Evolutionary conservation across 1,140 invertebrate genomes (phyloP).

Genomic region (Brachionus sp.): DNA sequence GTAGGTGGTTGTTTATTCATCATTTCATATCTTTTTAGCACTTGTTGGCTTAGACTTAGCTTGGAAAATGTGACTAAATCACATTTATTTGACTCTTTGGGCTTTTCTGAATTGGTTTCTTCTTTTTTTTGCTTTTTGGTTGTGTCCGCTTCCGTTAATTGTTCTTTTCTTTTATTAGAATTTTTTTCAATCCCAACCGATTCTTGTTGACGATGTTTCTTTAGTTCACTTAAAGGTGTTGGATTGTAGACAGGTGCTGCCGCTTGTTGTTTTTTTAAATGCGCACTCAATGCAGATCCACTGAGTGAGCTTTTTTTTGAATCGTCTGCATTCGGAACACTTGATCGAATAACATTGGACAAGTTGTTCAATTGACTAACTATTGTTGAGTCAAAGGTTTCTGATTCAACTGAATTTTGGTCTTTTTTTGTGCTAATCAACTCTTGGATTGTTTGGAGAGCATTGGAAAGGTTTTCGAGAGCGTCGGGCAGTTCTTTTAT

Average conservation of each 20-base stretch:
- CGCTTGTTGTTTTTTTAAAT: constrained; percentile 18
- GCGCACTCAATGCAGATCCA: background rate
- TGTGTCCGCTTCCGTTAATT: background rate
- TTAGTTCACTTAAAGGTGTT: background rate
- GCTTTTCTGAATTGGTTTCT: background rate
- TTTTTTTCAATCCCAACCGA: background rate
- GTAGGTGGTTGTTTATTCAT: constrained; percentile 17
- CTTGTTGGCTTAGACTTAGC: constrained; percentile 14
- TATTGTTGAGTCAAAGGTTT: background rate
- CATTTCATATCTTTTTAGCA: constrained; percentile 36
- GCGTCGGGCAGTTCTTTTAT: background rate
- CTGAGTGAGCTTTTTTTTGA: background rate
- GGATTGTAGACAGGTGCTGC: background rate
- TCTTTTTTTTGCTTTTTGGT: background rate
- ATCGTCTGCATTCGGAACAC: background rate
- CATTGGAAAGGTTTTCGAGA: constrained; percentile 27
- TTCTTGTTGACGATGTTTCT: constrained; percentile 1
- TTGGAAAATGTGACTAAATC: constrained; percentile 15
- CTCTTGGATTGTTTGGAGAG: background rate
- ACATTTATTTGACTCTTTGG: background rate
- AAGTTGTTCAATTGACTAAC: constrained; percentile 22
- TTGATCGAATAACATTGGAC: background rate
- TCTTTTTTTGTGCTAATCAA: background rate
- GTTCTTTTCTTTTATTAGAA: constrained; percentile 10
- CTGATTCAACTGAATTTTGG: background rate